A percentile compares a stretch with the other conserved stretches of the same genome.
phyloP scores from a whole-genome alignment of 2,113 vertebrate genomes.

The Phodopus roborovskii region DNA sequence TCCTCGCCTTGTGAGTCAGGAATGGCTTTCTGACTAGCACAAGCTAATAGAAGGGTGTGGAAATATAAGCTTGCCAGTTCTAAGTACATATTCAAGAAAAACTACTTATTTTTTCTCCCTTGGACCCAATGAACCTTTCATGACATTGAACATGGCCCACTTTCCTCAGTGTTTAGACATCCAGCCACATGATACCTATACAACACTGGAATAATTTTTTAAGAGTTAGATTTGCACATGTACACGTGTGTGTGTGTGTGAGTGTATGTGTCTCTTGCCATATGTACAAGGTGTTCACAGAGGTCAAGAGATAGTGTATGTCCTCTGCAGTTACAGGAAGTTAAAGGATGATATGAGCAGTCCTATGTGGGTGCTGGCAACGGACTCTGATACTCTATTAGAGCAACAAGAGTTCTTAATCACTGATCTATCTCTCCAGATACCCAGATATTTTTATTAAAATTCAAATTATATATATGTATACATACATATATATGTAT shows the following conservation, averaged over 20 bases:
- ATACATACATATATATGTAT: no score
- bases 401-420: not conserved
- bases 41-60: not conserved
- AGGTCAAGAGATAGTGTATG: not conserved
- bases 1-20: slow-evolving; percentile 8
- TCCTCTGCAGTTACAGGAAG: not conserved
- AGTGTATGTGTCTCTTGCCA: not conserved
- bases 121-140: not conserved
- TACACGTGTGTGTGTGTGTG: not conserved
- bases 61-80: not conserved
- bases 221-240: not conserved
- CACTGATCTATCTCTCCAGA: not conserved
- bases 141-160: not conserved
- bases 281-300: not conserved
- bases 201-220: slow-evolving; percentile 8
- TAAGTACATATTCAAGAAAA: not conserved
- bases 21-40: not conserved
- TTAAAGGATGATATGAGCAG: not conserved
- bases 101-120: not conserved
- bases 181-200: not conserved
- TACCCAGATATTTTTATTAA: not conserved
- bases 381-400: not conserved
- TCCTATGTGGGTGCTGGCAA: not conserved
- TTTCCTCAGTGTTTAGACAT: not conserved
- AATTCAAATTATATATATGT: no score